Evolutionary conservation across 2,113 vertebrate genomes (phyloP), one percentile per base, ranked within the genome.

Genomic region (Ageneiosus marmoratus): DNA sequence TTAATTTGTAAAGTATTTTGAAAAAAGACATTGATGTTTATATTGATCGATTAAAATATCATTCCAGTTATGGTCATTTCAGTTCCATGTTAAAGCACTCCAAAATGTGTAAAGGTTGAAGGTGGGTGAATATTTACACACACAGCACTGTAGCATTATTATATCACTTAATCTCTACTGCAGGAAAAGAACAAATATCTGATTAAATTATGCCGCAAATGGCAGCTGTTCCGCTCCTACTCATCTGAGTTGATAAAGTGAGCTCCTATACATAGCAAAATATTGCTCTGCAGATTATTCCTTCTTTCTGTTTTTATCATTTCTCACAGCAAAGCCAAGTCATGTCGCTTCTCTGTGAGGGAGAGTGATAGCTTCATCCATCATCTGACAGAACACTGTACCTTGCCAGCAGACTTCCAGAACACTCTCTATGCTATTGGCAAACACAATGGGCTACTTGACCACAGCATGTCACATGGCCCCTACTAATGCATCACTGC

Each of bases 361-460:
- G 34, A 73, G 51, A 70, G 74, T 48, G 80, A 83, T 75, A 77
- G 84, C 37, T 34, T 69, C n/a, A 83, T 87, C 82, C 74, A 81
- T 87, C 84, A 85, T 85, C 77, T 41, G 77, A 34, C 78, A 53
- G 34, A 77, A 56, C 29, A 27, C 75, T 53, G 75, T 0, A 18
- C 12, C 51, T n/a, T 86, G 81, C 81, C 81, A 75, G 60, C 24
- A 34, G 72, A 44, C 27, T 81, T 81, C 78, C 55, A 72, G 55
- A 81, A 53, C 44, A 34, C 84, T 78, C 62, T 77, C 65, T 63
- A 69, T 37, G 70, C 80, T 50, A 50, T 5, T 75, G 81, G 70
- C 76, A 79, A 67, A 65, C 62, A 0, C 12, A 67, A 53, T 55
- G 58, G n/a, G 32, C 37, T 51, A 48, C 76, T 83, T 44, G 73